These are phyloP conservation scores for Nowickia ferox DNA, from an alignment of 2,888 invertebrate species.

Conservation along the genomic window DNA sequence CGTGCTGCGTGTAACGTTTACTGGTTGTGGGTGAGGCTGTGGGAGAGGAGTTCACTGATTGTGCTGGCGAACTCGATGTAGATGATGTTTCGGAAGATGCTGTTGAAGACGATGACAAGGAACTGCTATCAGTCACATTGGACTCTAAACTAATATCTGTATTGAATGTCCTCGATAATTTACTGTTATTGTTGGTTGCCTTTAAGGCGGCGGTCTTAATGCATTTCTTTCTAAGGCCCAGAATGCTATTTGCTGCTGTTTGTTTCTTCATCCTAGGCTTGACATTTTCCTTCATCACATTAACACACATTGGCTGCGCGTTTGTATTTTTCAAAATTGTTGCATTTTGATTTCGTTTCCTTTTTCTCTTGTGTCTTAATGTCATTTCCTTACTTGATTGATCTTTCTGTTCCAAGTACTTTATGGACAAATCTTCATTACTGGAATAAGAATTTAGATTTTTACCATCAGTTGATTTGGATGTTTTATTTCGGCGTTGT, in stretches of 20 bases:
- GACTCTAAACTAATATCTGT: slow-evolving; percentile 49
- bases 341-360: slow-evolving; percentile 54
- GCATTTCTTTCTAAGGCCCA: slow-evolving; percentile 71
- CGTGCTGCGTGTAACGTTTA: slow-evolving; percentile 69
- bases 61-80: slow-evolving; percentile 76
- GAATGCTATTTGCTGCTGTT: slow-evolving; percentile 32
- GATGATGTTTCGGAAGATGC: slow-evolving; percentile 74
- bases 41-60: slow-evolving; percentile 76
- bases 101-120: slow-evolving; percentile 66
- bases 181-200: slow-evolving; percentile 40
- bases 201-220: slow-evolving; percentile 72
- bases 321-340: neutral
- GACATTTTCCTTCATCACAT: slow-evolving; percentile 66
- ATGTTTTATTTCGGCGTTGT: slow-evolving; percentile 79
- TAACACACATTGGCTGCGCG: slow-evolving; percentile 52
- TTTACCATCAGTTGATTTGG: slow-evolving; percentile 77
- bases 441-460: slow-evolving; percentile 78
- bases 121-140: slow-evolving; percentile 67
- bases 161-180: neutral
- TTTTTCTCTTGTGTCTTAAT: slow-evolving; percentile 62
- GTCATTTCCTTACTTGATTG: slow-evolving; percentile 63
- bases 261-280: slow-evolving; percentile 19
- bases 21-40: slow-evolving; percentile 76
- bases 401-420: slow-evolving; percentile 69
- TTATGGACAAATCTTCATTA: slow-evolving; percentile 77